Conservation (phyloP, 2,797 vertebrate genomes). For the Ciconia nigra region DNA sequence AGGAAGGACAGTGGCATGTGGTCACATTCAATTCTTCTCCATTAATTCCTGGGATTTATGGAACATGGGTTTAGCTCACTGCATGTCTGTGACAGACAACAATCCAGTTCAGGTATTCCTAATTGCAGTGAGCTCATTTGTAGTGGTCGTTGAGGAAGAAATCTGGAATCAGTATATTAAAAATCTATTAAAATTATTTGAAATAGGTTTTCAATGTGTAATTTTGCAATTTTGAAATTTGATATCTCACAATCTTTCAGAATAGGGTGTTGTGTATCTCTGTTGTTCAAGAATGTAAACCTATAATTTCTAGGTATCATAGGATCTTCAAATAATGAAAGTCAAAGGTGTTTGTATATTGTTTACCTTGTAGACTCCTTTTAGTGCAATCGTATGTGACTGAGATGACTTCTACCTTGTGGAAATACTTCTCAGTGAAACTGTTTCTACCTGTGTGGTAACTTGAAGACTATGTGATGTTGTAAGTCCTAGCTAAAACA, state of each 20-base stretch:
- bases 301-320: neutral
- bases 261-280: neutral
- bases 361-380: neutral
- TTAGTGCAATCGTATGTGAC: neutral
- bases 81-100: neutral
- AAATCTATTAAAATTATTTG: neutral
- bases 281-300: neutral
- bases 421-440: neutral
- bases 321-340: neutral
- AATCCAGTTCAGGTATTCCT: neutral
- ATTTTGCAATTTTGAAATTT: neutral
- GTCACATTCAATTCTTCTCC: neutral
- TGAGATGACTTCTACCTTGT: neutral
- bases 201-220: neutral
- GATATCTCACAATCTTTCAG: neutral
- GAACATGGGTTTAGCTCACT: neutral
- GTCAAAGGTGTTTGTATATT: neutral
- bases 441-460: neutral
- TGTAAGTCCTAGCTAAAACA: neutral
- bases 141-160: neutral
- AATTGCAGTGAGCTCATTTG: neutral
- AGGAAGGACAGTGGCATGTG: neutral
- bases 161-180: neutral
- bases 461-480: neutral
- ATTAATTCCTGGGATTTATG: neutral